Percentiles rank a stretch among this genome's conserved stretches.
These are phyloP conservation scores for Drusus annulatus DNA, from an alignment of 1,140 invertebrate species.

Conservation along the genomic window DNA sequence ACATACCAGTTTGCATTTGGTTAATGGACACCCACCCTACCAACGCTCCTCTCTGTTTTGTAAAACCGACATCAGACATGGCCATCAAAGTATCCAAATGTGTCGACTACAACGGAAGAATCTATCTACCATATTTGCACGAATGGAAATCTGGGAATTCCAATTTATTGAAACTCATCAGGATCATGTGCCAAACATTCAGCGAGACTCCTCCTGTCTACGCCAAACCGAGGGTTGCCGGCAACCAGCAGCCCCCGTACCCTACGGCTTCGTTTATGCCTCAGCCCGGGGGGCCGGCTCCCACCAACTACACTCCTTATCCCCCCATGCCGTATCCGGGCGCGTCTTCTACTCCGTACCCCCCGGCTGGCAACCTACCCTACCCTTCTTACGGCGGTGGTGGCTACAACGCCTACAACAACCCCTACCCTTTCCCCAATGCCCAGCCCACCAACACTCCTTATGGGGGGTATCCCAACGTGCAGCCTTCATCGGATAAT, in stretches of 20 bases:
- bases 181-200: slow-evolving; percentile 94
- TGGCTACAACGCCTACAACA: slow-evolving; percentile 58
- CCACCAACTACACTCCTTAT: slow-evolving; percentile 61
- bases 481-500: slow-evolving; percentile 65
- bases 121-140: slow-evolving; percentile 97
- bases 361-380: slow-evolving; percentile 58
- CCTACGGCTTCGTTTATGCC: slow-evolving; percentile 78
- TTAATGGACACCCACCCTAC: slow-evolving; percentile 97
- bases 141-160: slow-evolving; percentile 92
- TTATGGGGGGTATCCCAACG: slow-evolving; percentile 66
- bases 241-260: slow-evolving; percentile 73
- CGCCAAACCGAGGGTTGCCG: slow-evolving; percentile 74
- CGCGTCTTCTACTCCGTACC: slow-evolving; percentile 64
- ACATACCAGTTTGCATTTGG: slow-evolving; percentile 98
- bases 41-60: slow-evolving; percentile 98
- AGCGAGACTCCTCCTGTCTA: slow-evolving; percentile 96
- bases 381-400: slow-evolving; percentile 60
- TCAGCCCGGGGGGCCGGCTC: slow-evolving; percentile 66
- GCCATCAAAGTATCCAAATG: slow-evolving; percentile 93
- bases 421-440: slow-evolving; percentile 61
- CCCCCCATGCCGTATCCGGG: slow-evolving; percentile 65
- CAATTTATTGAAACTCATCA: slow-evolving; percentile 88
- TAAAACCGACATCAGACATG: slow-evolving; percentile 96
- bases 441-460: slow-evolving; percentile 35
- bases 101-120: slow-evolving; percentile 96